Conservation (phyloP, 2,888 invertebrate species). For the Agrilus mali region DNA sequence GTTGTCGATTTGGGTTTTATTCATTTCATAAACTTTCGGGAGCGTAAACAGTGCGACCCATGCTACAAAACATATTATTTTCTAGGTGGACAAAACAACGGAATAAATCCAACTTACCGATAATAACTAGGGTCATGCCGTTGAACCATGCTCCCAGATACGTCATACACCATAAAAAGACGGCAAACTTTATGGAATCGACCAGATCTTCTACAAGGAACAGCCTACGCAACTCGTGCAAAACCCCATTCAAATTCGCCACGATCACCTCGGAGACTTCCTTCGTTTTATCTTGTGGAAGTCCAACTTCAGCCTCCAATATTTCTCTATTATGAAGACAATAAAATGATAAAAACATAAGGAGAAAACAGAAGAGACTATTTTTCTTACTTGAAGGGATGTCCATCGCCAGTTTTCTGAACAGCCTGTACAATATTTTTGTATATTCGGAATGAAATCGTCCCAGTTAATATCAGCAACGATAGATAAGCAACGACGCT, state of each 20-base stretch:
- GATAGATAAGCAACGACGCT: conserved; percentile 89
- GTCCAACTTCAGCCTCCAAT: conserved; percentile 74
- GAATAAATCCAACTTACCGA: conserved; percentile 50
- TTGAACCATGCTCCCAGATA: conserved; percentile 99
- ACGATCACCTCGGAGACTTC: conserved; percentile 76
- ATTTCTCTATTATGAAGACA: conserved; percentile 46
- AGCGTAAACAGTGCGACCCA: conserved; percentile 88
- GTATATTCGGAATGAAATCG: conserved; percentile 91
- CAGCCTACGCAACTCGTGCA: conserved; percentile 75
- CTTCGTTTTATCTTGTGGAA: conserved; percentile 87
- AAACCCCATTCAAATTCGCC: conserved; percentile 72
- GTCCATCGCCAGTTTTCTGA: conserved; percentile 92
- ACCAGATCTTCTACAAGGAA: conserved; percentile 95
- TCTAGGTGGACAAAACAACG: not conserved
- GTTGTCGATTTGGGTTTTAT: conserved; percentile 86
- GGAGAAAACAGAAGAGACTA: not conserved
- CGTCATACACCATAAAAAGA: conserved; percentile 91
- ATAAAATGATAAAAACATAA: conserved; percentile 1
- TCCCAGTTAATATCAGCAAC: conserved; percentile 71
- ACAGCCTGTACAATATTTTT: conserved; percentile 90
- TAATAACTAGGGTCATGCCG: conserved; percentile 94
- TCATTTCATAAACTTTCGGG: conserved; percentile 92
- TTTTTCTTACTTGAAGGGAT: conserved; percentile 85
- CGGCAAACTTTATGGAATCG: conserved; percentile 91
- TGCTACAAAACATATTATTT: conserved; percentile 43